Base-by-base conservation (phyloP, 1,140 invertebrate species). In the Steinernema khuongi region DNA sequence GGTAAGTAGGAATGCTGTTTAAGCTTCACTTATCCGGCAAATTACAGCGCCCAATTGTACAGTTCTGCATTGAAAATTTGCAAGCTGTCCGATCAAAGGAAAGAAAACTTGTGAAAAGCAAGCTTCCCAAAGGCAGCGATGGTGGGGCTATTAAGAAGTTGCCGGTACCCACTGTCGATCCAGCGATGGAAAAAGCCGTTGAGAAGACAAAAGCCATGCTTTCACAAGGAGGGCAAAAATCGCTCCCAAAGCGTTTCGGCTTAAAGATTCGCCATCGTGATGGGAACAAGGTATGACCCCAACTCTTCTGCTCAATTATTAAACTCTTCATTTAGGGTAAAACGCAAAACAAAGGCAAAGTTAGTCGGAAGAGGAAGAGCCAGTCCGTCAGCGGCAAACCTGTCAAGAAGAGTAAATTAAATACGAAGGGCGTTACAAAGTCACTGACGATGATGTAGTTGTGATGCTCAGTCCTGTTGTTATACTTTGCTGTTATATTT, bases 81-180 rank as follows among this genome's bases (percentile, higher is more conserved):
- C 4, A 14, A 7, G 50, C 50, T 22, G 50, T 60, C 50, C 50
- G 50, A 7, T 14, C 50, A 7, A 60, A 60, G 19, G 50, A 60
- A 60, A 60, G 50, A 26, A 60, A 26, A 11, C 50, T 60, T 22
- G 26, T 60, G 50, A 60, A 60, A 26, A 60, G 50, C 50, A 60
- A 60, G 26, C 19, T 60, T 7, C 50, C 50, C 4, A 11, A 60
- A 22, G 50, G 50, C 50, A 22, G 14, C 14, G 50, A 60, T 14
- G 50, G 50, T 22, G 22, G 14, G 50, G 50, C 14, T 14, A 22
- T 60, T 14, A 60, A 60, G 50, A 60, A 60, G 19, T n/a, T 14
- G 11, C 11, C 50, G 7, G 22, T 22, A 22, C 7, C 7, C 7
- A 60, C 14, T 11, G 50, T 17, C 14, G 19, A 60, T n/a, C 19